A percentile compares a stretch with the other conserved stretches of the same genome.
Evolutionary conservation across 1,140 invertebrate species (phyloP).

Genomic region (Sycophila sp.): DNA sequence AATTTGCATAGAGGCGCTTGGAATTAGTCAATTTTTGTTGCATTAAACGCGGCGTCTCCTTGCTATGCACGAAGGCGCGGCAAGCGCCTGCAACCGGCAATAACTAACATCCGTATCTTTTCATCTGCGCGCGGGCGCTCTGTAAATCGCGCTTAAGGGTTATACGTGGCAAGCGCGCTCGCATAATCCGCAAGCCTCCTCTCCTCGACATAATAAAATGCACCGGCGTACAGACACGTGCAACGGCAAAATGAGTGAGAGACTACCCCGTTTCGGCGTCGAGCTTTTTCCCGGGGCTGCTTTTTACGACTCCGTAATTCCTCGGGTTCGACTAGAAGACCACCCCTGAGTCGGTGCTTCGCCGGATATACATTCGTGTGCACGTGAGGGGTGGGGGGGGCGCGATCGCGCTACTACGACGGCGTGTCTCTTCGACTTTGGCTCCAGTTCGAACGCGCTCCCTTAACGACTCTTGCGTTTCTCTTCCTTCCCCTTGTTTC

Average conservation of each 20-base stretch:
- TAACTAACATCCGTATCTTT: conserved; percentile 25
- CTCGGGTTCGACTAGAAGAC: neutral
- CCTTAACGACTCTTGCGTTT: conserved; percentile 35
- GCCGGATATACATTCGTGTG: conserved; percentile 15
- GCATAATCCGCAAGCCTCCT: neutral
- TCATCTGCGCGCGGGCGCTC: conserved; percentile 1
- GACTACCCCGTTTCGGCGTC: neutral
- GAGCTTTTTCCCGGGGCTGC: neutral
- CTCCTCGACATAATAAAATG: conserved; percentile 9
- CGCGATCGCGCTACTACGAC: too few relatives aligned
- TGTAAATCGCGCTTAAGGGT: conserved; percentile 26
- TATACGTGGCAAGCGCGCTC: neutral
- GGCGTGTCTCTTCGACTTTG: conserved; percentile 27
- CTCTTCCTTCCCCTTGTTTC: conserved; percentile 21
- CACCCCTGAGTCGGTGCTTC: too few relatives aligned
- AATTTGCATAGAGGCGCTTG: neutral
- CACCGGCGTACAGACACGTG: neutral
- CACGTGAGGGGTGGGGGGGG: too few relatives aligned
- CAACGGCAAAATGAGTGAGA: neutral
- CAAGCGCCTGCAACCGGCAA: neutral
- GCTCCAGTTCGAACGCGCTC: neutral
- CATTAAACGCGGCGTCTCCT: neutral
- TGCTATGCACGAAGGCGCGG: neutral
- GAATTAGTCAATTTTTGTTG: neutral
- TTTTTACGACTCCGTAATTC: conserved; percentile 20